A percentile compares a stretch with the other conserved stretches of the same genome.
Conservation (phyloP, 1,140 invertebrate species). For the Sinella curviseta region DNA sequence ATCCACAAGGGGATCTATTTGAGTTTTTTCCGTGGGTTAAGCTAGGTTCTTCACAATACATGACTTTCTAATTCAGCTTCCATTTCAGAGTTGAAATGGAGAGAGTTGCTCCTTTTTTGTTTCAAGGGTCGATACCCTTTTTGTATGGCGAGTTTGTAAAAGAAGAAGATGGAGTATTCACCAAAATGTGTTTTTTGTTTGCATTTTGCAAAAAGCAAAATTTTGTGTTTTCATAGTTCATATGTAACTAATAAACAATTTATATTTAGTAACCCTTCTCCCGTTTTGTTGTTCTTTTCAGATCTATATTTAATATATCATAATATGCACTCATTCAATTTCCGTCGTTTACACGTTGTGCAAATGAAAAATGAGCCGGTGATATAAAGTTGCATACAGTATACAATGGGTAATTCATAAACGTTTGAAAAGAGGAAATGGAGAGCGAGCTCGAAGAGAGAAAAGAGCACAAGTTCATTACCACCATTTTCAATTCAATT, state of each 20-base stretch:
- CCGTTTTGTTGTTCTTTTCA: no score
- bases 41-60: no score
- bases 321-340: not conserved
- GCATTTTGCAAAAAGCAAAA: not conserved
- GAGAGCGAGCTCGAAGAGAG: no score
- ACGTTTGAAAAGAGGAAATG: not conserved
- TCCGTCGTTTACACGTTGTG: not conserved
- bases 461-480: constrained; percentile 10
- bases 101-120: not conserved
- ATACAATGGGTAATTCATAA: not conserved
- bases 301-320: not conserved
- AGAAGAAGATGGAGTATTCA: not conserved
- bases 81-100: no score
- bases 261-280: no score
- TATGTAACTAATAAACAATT: no score
- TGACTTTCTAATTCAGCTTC: no score
- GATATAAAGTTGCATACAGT: not conserved
- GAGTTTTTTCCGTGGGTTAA: no score
- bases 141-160: not conserved
- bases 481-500: constrained; percentile 25
- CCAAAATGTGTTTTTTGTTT: not conserved
- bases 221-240: no score
- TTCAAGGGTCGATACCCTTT: constrained; percentile 22
- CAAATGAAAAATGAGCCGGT: constrained; percentile 1
- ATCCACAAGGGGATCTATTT: not conserved